Evolutionary conservation across 2,113 vertebrate species (phyloP).

Genomic region (Leptocoma aspasia): DNA sequence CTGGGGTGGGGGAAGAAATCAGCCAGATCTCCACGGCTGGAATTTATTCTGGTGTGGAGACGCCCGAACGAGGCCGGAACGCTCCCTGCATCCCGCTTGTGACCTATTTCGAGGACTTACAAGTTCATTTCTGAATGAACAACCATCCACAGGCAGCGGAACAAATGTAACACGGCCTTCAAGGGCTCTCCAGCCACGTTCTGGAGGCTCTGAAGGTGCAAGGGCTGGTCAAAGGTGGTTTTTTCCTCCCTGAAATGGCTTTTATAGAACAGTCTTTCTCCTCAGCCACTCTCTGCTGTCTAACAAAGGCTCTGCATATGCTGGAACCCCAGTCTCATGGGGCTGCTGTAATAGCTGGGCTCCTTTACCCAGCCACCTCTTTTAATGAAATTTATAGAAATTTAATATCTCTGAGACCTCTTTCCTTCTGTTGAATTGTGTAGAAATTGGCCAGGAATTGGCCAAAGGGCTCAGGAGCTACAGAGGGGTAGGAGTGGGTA

Average conservation of each 20-base stretch:
- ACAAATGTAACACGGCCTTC: constrained; percentile 44
- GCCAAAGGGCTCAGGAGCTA: constrained; percentile 41
- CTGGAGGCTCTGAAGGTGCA: not conserved
- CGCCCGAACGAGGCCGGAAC: rapidly evolving
- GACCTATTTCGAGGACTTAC: constrained; percentile 45
- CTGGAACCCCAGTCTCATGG: not conserved
- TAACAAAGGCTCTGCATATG: constrained; percentile 34
- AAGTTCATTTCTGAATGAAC: constrained; percentile 42
- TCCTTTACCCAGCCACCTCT: constrained; percentile 36
- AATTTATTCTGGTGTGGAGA: not conserved
- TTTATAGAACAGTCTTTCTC: not conserved
- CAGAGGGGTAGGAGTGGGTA: not conserved
- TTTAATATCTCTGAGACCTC: constrained; percentile 58
- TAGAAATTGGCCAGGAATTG: constrained; percentile 53
- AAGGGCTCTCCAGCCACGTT: constrained; percentile 5
- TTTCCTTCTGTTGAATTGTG: constrained; percentile 38
- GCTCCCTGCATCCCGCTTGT: not conserved
- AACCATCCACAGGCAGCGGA: constrained; percentile 1
- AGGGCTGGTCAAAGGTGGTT: not conserved
- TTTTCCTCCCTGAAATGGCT: not conserved
- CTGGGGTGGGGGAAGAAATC: not conserved
- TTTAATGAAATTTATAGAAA: constrained; percentile 66
- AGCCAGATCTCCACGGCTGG: not conserved
- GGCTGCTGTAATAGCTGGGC: constrained; percentile 25
- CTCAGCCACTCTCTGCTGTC: not conserved